Evolutionary conservation across 2,113 vertebrate species (phyloP), one percentile per base, ranked within the genome.

Genomic region (Phocoena sinus): DNA sequence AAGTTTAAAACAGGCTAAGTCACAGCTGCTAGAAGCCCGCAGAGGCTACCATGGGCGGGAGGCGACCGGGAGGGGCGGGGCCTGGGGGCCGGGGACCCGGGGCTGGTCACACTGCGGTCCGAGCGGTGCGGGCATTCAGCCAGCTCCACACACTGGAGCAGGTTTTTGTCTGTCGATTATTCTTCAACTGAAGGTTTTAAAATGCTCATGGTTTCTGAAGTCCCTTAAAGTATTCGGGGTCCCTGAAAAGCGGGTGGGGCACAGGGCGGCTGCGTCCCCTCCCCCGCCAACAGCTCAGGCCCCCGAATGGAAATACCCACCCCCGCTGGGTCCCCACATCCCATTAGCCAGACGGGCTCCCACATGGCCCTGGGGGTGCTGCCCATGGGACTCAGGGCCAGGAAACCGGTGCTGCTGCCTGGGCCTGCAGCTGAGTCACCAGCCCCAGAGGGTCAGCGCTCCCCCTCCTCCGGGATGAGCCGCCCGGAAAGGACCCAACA

Each of bases 371-470:
- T 17, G 33, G 70, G 77, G 56, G 18, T 8, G 41, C 70, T 9
- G 28, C 58, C 0, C 1, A 6, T 0, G 47, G 56, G 65, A 94
- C 80, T 73, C 89, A 50, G 73, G 63, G 67, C 76, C 82, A 18
- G 94, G 92, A 94, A 95, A 5, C 89, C 88, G 73, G 94, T 26
- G 70, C 44, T 9, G 74, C 87, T n/a, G n/a, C 15, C n/a, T 62
- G 17, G 70, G 85, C 38, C 89, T 12, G 89, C 14, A 2, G 73
- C 89, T 90, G 97, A 95, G 90, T 94, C 93, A 89, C 74, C 36
- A 1, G 25, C 71, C 31, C 56, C 79, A 7, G 87, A 67, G 77
- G 36, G 4, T 36, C 84, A 31, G 50, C 23, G 70, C 44, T 50
- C 58, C 23, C 23, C 62, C 31, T 53, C 41, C 21, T 58, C 62